These are phyloP conservation scores for Pangasius djambal DNA, from an alignment of 2,797 vertebrate genomes.

Conservation along the genomic window DNA sequence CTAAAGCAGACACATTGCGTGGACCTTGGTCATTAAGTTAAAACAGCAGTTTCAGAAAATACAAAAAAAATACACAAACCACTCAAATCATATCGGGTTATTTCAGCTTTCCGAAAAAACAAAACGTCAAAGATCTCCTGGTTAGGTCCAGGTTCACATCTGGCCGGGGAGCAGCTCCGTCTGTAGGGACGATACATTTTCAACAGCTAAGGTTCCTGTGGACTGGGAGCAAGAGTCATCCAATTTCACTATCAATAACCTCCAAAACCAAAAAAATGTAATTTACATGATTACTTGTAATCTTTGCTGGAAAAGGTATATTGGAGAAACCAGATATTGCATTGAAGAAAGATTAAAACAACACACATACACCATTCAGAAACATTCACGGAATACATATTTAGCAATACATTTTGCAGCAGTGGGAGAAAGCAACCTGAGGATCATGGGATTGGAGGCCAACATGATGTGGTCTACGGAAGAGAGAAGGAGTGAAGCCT, in stretches of 20 bases:
- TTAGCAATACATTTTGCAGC: no score
- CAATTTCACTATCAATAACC: background rate
- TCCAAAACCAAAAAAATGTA: background rate
- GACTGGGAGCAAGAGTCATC: background rate
- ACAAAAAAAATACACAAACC: no score
- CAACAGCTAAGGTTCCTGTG: background rate
- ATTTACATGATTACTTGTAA: background rate
- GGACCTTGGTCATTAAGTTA: no score
- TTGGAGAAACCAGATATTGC: background rate
- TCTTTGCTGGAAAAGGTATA: background rate
- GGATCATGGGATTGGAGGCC: no score
- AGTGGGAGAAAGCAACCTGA: no score
- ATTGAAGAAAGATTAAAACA: background rate
- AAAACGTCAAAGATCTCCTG: background rate
- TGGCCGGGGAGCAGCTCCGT: no score
- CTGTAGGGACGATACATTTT: no score
- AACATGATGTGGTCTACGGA: no score
- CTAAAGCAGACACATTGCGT: background rate
- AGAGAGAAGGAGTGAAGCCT: no score
- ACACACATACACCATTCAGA: background rate
- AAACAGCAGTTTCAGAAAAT: no score
- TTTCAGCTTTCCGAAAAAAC: background rate
- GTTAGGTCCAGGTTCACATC: background rate
- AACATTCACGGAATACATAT: background rate
- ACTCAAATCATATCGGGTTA: no score